Base-by-base conservation (phyloP, 2,888 invertebrate species). In the Sepioteuthis lessoniana region DNA sequence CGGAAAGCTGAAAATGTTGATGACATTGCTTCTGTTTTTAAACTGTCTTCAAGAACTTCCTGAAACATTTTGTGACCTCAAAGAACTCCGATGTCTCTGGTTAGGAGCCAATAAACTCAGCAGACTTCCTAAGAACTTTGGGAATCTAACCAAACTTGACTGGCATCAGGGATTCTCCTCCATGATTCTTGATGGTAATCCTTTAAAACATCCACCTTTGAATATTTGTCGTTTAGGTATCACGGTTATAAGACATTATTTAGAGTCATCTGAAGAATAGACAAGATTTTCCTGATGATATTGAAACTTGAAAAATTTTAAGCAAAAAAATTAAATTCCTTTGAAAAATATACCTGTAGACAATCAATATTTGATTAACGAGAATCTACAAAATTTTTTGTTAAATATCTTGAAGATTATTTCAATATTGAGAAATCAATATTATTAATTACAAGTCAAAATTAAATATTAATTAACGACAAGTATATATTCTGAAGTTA, bases 91-190 rank as follows among this genome's bases (percentile, higher is more conserved):
- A 25, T 96, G 97, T 94, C 96, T 97, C 21, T 97, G 97, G 96
- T 95, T 97, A 13, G 97, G 97, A 10, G 95, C 97, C 95, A 97
- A 97, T 95, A 95, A 96, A 7, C 95, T 97, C 31, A 94, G 95
- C 21, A 95, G 95, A 50, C 95, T 97, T 38, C 97, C 97, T 25
- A 95, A 96, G 94, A 94, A 96, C 47, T 97, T 97, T 94, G 97
- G 96, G 10, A 95, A 96, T 25, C 95, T 97, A 91, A 95, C 94
- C 42, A 95, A 96, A 90, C 95, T 97, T 91, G 97, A 97, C 95
- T 97, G 97, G 97, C 96, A 96, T 31, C 94, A 95, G 37, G 94
- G 95, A 19, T 96, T 97, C 95, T 96, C 96, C 4, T 96, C 97
- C 2, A 96, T 97, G 2, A 95, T 96, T 25, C 95, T 96, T 28